phyloP scores from a whole-genome alignment of 2,113 vertebrate species.

The Indri indri region DNA sequence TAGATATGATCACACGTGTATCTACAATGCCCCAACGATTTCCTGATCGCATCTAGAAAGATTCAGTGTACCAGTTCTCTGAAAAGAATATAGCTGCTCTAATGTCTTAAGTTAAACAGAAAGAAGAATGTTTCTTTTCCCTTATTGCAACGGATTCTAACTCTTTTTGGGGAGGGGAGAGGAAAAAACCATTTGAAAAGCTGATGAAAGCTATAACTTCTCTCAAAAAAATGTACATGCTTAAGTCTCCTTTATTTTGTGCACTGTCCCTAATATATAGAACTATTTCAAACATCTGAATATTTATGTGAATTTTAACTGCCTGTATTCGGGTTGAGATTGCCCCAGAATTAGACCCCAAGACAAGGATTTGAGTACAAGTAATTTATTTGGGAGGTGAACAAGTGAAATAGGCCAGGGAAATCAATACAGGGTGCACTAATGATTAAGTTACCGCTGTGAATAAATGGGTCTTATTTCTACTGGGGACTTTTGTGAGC shows the following conservation, averaged over 20 bases:
- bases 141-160: background rate
- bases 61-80: background rate
- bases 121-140: background rate
- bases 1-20: background rate
- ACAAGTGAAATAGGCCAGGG: background rate
- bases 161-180: background rate
- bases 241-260: background rate
- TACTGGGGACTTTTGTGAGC: background rate
- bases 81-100: background rate
- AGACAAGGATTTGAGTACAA: background rate
- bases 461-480: background rate
- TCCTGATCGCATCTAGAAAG: background rate
- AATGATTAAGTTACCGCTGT: background rate
- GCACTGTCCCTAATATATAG: background rate
- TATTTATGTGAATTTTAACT: background rate
- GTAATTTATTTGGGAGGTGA: background rate
- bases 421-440: background rate
- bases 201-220: background rate
- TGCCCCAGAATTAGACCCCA: background rate
- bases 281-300: background rate
- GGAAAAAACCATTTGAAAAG: conserved; percentile 6
- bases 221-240: background rate
- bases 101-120: background rate
- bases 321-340: background rate
- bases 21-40: background rate